Evolutionary conservation across 2,888 invertebrate genomes (phyloP).

Genomic region (Meiosimyza decipiens): DNA sequence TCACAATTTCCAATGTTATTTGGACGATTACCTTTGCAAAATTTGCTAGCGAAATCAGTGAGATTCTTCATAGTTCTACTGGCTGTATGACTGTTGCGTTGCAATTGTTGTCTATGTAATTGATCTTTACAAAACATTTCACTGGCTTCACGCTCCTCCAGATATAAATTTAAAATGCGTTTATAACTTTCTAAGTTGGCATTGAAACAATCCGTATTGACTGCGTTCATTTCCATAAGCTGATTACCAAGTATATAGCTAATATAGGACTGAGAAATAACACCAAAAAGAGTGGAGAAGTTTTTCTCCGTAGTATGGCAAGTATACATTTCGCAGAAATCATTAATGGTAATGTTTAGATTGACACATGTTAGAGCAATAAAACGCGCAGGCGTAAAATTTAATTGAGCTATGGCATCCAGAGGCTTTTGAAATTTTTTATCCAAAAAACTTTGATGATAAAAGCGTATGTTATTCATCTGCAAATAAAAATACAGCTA

Average conservation of each 20-base stretch:
- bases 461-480: constrained; percentile 62
- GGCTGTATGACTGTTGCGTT: constrained; percentile 52
- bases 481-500: constrained; percentile 30
- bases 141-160: constrained; percentile 58
- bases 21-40: constrained; percentile 61
- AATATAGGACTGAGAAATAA: constrained; percentile 57
- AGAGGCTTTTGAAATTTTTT: constrained; percentile 18
- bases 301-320: constrained; percentile 51
- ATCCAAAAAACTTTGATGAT: constrained; percentile 54
- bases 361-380: constrained; percentile 58
- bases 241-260: constrained; percentile 60
- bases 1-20: constrained; percentile 60
- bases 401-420: constrained; percentile 32
- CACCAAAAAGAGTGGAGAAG: constrained; percentile 54
- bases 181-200: constrained; percentile 52
- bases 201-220: constrained; percentile 58
- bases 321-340: constrained; percentile 56
- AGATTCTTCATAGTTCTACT: constrained; percentile 50
- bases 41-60: constrained; percentile 55
- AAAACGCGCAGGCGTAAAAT: constrained; percentile 56
- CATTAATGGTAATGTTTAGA: constrained; percentile 52
- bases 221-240: constrained; percentile 56
- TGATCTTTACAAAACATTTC: constrained; percentile 55
- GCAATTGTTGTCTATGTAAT: constrained; percentile 53
- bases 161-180: constrained; percentile 54